phyloP scores from a whole-genome alignment of 2,113 vertebrate species.

The Hystrix cristata region DNA sequence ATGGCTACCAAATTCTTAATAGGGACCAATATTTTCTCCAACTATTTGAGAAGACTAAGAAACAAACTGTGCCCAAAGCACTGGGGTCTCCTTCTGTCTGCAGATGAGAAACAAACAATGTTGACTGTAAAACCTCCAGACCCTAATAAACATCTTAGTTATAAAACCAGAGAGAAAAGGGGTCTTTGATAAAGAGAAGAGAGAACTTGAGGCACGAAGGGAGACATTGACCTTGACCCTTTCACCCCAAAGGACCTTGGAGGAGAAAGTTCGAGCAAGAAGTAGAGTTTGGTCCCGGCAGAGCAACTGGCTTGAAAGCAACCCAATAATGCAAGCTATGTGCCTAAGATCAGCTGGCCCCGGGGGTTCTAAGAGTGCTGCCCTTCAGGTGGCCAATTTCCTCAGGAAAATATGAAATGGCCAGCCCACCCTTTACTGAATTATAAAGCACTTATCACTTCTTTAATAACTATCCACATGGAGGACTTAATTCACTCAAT shows the following conservation, averaged over 20 bases:
- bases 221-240: neutral
- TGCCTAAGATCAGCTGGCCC: slow-evolving; percentile 35
- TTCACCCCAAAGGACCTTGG: neutral
- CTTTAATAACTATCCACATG: slow-evolving; percentile 84
- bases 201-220: neutral
- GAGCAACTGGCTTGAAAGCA: neutral
- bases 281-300: neutral
- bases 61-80: neutral
- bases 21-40: neutral
- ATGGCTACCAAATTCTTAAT: neutral
- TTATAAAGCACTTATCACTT: slow-evolving; percentile 85
- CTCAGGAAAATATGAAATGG: slow-evolving; percentile 79
- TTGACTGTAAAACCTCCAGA: neutral
- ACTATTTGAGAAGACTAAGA: neutral
- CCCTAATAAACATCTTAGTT: neutral
- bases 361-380: neutral
- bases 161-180: neutral
- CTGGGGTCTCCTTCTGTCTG: neutral
- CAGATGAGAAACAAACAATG: neutral
- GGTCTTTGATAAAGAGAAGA: neutral
- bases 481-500: slow-evolving; percentile 85
- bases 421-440: slow-evolving; percentile 77
- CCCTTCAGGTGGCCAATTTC: slow-evolving; percentile 10
- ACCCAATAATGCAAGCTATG: neutral
- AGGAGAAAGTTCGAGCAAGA: neutral